Evolutionary conservation across 2,888 invertebrate species (phyloP).

Genomic region (Xestia c-nigrum): DNA sequence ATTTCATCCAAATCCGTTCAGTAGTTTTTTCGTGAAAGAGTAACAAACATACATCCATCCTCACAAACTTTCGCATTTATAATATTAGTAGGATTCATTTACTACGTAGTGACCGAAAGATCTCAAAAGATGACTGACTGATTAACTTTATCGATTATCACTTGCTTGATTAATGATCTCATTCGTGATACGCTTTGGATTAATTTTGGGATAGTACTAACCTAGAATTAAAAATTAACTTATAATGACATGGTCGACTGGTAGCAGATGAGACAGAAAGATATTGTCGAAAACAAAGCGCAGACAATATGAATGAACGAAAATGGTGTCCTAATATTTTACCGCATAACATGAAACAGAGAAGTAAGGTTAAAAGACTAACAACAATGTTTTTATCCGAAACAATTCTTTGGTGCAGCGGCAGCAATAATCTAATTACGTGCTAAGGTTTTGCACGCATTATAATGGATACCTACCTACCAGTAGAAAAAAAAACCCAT

Average conservation of each 20-base stretch:
- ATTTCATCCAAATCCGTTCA: too few species aligned
- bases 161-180: background rate
- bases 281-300: constrained; percentile 11
- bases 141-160: background rate
- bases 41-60: too few species aligned
- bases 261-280: background rate
- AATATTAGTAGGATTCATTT: too few species aligned
- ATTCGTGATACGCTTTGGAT: background rate
- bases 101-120: constrained; percentile 9
- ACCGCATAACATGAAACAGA: constrained; percentile 17
- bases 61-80: too few species aligned
- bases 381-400: constrained; percentile 15
- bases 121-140: constrained; percentile 7
- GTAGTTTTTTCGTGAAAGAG: too few species aligned
- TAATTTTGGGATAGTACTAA: background rate
- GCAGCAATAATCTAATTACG: constrained; percentile 55
- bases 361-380: constrained; percentile 12
- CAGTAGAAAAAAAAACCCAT: constrained; percentile 27
- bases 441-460: constrained; percentile 19
- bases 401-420: constrained; percentile 40
- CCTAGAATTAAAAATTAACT: background rate
- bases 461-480: constrained; percentile 6
- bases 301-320: constrained; percentile 2
- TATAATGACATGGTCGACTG: background rate
- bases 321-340: constrained; percentile 25